A percentile compares a stretch with the other conserved stretches of the same genome.
Conservation (phyloP, 2,113 vertebrate species). For the Xiphophorus hellerii region DNA sequence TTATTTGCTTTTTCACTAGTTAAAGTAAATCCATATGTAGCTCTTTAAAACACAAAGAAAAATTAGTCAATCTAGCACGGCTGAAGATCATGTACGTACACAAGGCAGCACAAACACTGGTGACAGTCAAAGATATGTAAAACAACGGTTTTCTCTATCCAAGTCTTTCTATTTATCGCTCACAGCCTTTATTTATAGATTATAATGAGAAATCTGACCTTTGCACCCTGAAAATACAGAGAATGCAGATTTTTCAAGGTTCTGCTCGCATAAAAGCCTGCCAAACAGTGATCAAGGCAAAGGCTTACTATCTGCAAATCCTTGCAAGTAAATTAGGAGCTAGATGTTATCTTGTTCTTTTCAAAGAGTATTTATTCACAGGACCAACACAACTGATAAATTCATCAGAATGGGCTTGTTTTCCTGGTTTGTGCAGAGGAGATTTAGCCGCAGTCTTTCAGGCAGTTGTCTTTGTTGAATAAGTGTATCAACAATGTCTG, state of each 20-base stretch:
- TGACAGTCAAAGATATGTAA: constrained; percentile 39
- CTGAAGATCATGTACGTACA: constrained; percentile 7
- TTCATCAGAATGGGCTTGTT: constrained; percentile 39
- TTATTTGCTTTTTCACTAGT: constrained; percentile 24
- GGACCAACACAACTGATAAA: constrained; percentile 39
- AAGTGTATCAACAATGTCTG: constrained; percentile 31
- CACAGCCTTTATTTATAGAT: constrained; percentile 7
- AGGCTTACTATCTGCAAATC: constrained; percentile 39
- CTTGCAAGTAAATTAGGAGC: constrained; percentile 53
- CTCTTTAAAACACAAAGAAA: constrained; percentile 1
- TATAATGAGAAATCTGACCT: constrained; percentile 46
- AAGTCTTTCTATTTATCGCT: constrained; percentile 36
- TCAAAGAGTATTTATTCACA: constrained; percentile 46
- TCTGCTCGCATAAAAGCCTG: constrained; percentile 31
- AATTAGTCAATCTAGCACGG: constrained; percentile 8
- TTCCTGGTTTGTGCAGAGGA: constrained; percentile 29
- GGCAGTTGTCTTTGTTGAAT: constrained; percentile 32
- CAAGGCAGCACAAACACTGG: constrained; percentile 9
- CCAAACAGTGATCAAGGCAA: constrained; percentile 50
- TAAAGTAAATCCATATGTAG: constrained; percentile 27
- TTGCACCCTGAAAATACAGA: constrained; percentile 34
- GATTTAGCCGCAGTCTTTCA: constrained; percentile 31
- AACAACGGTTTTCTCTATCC: constrained; percentile 29
- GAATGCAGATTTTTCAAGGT: constrained; percentile 55
- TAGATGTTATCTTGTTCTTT: constrained; percentile 54